These are phyloP conservation scores for Indicator maculatus DNA, from an alignment of 2,113 vertebrate species.

Conservation along the genomic window DNA sequence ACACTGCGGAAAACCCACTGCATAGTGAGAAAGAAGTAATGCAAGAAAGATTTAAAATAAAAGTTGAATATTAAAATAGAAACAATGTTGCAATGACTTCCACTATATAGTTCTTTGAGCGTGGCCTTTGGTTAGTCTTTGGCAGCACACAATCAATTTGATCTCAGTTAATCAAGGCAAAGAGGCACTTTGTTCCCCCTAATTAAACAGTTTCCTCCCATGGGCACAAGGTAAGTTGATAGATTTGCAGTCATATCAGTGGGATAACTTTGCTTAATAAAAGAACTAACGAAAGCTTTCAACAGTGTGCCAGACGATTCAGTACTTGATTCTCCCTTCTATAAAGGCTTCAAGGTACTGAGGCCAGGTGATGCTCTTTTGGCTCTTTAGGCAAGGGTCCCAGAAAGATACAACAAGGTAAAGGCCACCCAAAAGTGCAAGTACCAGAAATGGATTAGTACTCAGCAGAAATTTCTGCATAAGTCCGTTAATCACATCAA, in stretches of 20 bases:
- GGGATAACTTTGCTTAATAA: background rate
- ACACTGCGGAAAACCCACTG: background rate
- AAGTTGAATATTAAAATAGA: background rate
- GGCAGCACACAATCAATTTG: background rate
- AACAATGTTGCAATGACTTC: background rate
- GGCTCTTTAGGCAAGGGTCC: background rate
- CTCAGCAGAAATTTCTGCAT: constrained; percentile 16
- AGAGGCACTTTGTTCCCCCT: background rate
- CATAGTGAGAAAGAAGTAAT: background rate
- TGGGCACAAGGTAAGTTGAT: background rate
- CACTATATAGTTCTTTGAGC: background rate
- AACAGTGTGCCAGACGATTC: background rate
- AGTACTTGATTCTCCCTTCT: background rate
- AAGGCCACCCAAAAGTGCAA: background rate
- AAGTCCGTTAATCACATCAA: constrained; percentile 46
- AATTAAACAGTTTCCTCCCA: background rate
- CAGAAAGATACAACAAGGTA: background rate
- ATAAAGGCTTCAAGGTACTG: background rate
- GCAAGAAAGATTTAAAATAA: background rate
- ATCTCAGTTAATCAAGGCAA: constrained; percentile 10
- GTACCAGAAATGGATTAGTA: background rate
- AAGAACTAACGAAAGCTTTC: background rate
- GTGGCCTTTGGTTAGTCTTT: background rate
- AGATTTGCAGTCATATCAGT: background rate
- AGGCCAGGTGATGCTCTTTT: background rate